Evolutionary conservation across 2,888 invertebrate genomes (phyloP), one percentile per base, ranked within the genome.

Genomic region (Unio delphinus): DNA sequence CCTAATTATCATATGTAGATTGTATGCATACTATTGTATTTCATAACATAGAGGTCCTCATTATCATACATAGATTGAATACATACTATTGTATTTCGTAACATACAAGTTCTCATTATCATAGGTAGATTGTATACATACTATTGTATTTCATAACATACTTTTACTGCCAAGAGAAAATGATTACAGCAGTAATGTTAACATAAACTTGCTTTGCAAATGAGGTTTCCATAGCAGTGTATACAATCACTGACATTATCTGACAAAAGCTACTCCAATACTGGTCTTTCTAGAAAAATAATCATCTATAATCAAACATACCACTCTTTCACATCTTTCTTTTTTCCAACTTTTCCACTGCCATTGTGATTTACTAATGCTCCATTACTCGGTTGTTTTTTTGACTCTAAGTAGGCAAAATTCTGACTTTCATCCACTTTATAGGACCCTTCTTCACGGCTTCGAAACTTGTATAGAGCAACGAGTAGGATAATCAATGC

Each of bases 381-480:
- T 20, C 87, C 87, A 78, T 86, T 86, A 54, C 83, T 81, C 68
- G 80, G 81, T 62, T 85, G 81, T 67, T 86, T 84, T 72, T 86
- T 87, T 45, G 86, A 81, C 70, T 86, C 84, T 70, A 85, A 74
- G 70, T 84, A 83, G 28, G 85, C 82, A 82, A 93, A 93, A 86
- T 93, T 94, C 87, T 94, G 93, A 87, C 94, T 94, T 83, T 96
- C 95, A 86, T 97, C 97, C 73, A 97, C 95, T 90, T 97, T 98
- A 90, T 97, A 98, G 68, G 95, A 94, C n/a, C 95, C 94, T 89
- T 96, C 96, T 66, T 95, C 94, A 75, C 95, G 93, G 88, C 86
- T 85, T 54, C 86, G 83, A 70, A 88, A 89, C 76, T 89, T 89
- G 79, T 88, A 89, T 64, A 89, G 73, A 23, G 86, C 87, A 69